phyloP scores from a whole-genome alignment of 1,140 invertebrate species.

The Octopus bimaculoides region DNA sequence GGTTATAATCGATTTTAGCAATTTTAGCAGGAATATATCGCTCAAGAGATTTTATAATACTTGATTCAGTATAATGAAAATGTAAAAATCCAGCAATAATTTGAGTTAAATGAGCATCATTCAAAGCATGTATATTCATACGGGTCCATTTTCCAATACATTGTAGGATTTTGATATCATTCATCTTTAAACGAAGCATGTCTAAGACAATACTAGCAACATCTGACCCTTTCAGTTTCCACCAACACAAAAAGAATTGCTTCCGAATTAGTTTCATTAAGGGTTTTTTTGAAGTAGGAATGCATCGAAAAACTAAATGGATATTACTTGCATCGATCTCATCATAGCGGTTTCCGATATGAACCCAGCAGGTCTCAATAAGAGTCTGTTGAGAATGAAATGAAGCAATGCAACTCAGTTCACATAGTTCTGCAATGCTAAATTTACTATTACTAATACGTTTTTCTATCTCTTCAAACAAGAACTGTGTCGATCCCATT shows the following conservation, averaged over 20 bases:
- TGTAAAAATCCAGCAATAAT: constrained; percentile 56
- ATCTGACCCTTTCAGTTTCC: constrained; percentile 60
- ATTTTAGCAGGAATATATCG: constrained; percentile 63
- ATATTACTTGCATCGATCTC: constrained; percentile 66
- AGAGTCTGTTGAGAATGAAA: constrained; percentile 52
- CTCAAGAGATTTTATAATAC: constrained; percentile 64
- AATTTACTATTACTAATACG: constrained; percentile 62
- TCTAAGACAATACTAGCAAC: constrained; percentile 63
- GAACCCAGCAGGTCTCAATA: constrained; percentile 70
- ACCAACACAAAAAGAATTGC: constrained; percentile 63
- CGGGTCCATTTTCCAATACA: constrained; percentile 64
- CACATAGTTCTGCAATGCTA: constrained; percentile 64
- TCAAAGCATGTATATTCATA: constrained; percentile 64
- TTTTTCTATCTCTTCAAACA: constrained; percentile 36
- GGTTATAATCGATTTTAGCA: constrained; percentile 57
- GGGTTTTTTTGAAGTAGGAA: constrained; percentile 64
- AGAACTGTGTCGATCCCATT: constrained; percentile 14
- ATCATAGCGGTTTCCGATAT: constrained; percentile 63
- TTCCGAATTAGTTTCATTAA: constrained; percentile 67
- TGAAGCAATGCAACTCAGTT: constrained; percentile 57
- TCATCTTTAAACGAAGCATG: constrained; percentile 53
- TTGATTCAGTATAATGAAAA: constrained; percentile 43
- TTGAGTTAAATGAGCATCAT: constrained; percentile 63
- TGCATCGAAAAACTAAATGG: constrained; percentile 61
- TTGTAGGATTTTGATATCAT: constrained; percentile 56